Conservation (phyloP, 1,140 invertebrate species). For the Wiebesia pumilae region DNA sequence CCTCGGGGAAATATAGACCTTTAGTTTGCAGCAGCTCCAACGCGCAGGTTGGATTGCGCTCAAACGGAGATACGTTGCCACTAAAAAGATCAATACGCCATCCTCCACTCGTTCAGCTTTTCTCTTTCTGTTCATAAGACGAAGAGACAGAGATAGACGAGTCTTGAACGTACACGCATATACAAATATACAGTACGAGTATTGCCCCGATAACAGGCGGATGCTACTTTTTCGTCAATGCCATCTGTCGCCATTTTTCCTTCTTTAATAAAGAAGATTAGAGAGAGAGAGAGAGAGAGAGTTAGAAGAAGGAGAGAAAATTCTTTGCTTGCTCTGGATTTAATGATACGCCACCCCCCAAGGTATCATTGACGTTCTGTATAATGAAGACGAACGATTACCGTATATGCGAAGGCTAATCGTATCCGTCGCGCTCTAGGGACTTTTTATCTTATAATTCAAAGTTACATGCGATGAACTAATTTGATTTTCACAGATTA, state of each 20-base stretch:
- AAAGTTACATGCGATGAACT: neutral
- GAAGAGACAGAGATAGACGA: neutral
- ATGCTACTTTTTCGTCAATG: constrained; percentile 38
- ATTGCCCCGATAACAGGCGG: neutral
- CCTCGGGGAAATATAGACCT: constrained; percentile 75
- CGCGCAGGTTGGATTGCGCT: constrained; percentile 46
- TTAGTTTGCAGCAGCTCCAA: constrained; percentile 55
- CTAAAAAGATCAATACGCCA: constrained; percentile 76
- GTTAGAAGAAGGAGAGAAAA: neutral
- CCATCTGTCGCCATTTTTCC: constrained; percentile 52
- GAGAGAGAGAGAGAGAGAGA: constrained; percentile 7
- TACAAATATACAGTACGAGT: neutral
- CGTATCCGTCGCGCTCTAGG: constrained; percentile 28
- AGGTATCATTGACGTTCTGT: neutral
- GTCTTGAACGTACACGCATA: neutral
- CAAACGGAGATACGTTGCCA: constrained; percentile 67
- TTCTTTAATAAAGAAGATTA: constrained; percentile 54
- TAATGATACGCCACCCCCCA: constrained; percentile 19
- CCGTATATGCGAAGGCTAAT: constrained; percentile 32
- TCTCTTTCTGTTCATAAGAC: constrained; percentile 18
- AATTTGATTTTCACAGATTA: constrained; percentile 35
- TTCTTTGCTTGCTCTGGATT: constrained; percentile 23
- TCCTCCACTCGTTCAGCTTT: constrained; percentile 51
- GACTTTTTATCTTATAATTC: constrained; percentile 9
- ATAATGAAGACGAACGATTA: constrained; percentile 36